Percentiles rank a stretch among this genome's conserved stretches.
phyloP scores from a whole-genome alignment of 1,140 invertebrate genomes.

The Drosophila sechellia region DNA sequence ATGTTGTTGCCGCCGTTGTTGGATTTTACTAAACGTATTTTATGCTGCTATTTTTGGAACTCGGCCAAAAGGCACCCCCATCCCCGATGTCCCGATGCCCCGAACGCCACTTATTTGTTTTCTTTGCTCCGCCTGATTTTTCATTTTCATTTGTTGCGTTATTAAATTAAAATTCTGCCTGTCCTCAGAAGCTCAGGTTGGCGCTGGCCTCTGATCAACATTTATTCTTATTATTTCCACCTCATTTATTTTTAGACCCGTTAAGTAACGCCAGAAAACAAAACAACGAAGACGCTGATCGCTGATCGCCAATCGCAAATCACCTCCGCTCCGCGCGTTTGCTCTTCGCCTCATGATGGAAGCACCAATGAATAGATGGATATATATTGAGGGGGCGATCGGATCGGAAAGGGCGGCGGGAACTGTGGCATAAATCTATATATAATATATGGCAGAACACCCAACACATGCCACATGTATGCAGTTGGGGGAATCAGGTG shows the following conservation, averaged over 20 bases:
- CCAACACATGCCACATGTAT: slow-evolving; percentile 55
- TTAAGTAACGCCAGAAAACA: slow-evolving; percentile 51
- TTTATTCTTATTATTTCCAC: slow-evolving; percentile 59
- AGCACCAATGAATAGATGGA: slow-evolving; percentile 13
- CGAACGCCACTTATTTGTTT: slow-evolving; percentile 8
- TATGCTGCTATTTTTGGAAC: slow-evolving; percentile 69
- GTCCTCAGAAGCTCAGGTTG: slow-evolving; percentile 60
- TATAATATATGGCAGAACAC: slow-evolving; percentile 2
- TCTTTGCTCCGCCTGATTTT: slow-evolving; percentile 19
- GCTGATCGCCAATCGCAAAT: slow-evolving; percentile 13
- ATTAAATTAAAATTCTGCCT: slow-evolving; percentile 67
- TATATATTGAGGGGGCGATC: neutral
- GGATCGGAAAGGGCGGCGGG: neutral
- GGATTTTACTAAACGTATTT: slow-evolving; percentile 47
- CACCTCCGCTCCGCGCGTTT: slow-evolving; percentile 38
- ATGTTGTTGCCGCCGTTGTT: slow-evolving; percentile 26
- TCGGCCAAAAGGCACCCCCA: slow-evolving; percentile 27
- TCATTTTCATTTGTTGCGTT: slow-evolving; percentile 62
- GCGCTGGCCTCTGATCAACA: slow-evolving; percentile 46
- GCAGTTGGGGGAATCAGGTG: slow-evolving; percentile 28
- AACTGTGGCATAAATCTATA: no score
- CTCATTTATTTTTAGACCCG: slow-evolving; percentile 69
- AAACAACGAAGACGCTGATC: slow-evolving; percentile 16
- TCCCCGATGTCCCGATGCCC: neutral
- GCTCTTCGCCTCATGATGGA: slow-evolving; percentile 39